Percentiles rank a stretch among this genome's conserved stretches.
Conservation (phyloP, 2,888 invertebrate genomes). For the Omphaloscelis lunosa region DNA sequence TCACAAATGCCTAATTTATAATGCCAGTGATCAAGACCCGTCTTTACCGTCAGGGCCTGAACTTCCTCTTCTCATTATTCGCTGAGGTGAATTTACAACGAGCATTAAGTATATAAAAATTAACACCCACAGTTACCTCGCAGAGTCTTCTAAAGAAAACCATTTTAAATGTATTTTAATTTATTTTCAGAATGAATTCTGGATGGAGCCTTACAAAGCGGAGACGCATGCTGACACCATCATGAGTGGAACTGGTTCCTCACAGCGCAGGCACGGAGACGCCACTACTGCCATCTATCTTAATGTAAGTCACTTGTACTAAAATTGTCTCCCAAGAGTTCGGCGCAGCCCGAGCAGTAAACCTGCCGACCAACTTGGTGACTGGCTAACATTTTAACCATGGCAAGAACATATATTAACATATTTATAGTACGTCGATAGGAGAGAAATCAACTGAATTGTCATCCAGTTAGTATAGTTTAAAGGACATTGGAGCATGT, state of each 20-base stretch:
- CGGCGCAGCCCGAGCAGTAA: no score
- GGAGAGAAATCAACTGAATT: no score
- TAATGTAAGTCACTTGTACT: slow-evolving; percentile 76
- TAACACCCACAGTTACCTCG: background rate
- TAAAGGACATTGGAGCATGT: background rate
- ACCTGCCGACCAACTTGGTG: no score
- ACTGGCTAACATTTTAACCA: no score
- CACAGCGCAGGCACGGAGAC: slow-evolving; percentile 79
- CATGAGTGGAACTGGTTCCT: slow-evolving; percentile 82
- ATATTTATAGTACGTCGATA: no score
- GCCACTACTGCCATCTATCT: slow-evolving; percentile 87
- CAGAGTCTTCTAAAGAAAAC: background rate
- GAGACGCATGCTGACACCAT: slow-evolving; percentile 80
- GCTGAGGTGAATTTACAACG: background rate
- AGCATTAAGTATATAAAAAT: background rate
- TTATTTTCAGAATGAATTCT: slow-evolving; percentile 84
- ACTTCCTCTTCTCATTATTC: background rate
- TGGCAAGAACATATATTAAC: no score
- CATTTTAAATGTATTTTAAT: background rate
- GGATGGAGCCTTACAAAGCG: slow-evolving; percentile 86
- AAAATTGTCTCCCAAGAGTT: no score
- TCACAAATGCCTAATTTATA: background rate
- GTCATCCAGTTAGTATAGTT: no score
- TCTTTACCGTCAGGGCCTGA: background rate
- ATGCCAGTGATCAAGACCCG: background rate